Evolutionary conservation across 1,140 invertebrate genomes (phyloP).

Genomic region (Chionoecetes opilio): DNA sequence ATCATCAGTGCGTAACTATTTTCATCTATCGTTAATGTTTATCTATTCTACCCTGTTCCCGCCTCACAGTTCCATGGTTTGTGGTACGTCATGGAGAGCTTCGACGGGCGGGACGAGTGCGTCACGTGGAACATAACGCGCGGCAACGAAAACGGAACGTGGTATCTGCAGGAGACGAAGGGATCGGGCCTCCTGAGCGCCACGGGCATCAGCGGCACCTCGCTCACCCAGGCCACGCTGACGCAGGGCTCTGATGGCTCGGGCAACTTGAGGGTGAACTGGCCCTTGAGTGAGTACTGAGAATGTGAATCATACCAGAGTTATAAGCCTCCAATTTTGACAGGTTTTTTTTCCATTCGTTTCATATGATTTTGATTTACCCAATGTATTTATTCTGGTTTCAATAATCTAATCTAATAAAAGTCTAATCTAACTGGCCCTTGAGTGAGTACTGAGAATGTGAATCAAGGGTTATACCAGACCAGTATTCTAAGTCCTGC

Average conservation of each 20-base stretch:
- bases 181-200: slow-evolving; percentile 86
- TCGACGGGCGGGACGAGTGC: slow-evolving; percentile 90
- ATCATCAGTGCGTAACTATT: too few relatives aligned
- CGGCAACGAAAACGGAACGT: slow-evolving; percentile 86
- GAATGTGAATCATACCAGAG: background rate
- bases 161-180: slow-evolving; percentile 89
- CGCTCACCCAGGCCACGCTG: slow-evolving; percentile 89
- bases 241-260: slow-evolving; percentile 87
- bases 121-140: slow-evolving; percentile 91
- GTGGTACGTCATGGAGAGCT: slow-evolving; percentile 94
- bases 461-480: too few relatives aligned
- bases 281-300: slow-evolving; percentile 90
- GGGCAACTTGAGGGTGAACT: slow-evolving; percentile 89
- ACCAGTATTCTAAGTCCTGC: too few relatives aligned
- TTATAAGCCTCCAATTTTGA: too few relatives aligned
- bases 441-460: slow-evolving; percentile 88
- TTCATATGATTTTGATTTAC: too few relatives aligned
- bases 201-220: slow-evolving; percentile 79
- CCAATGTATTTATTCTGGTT: too few relatives aligned
- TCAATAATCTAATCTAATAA: too few relatives aligned
- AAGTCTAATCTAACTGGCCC: too few relatives aligned
- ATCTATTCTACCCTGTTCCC: background rate
- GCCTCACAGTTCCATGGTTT: slow-evolving; percentile 88
- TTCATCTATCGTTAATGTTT: too few relatives aligned
- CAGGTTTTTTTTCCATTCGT: too few relatives aligned